These are phyloP conservation scores for Acyrthosiphon pisum DNA, from an alignment of 1,140 invertebrate genomes.

Conservation along the genomic window DNA sequence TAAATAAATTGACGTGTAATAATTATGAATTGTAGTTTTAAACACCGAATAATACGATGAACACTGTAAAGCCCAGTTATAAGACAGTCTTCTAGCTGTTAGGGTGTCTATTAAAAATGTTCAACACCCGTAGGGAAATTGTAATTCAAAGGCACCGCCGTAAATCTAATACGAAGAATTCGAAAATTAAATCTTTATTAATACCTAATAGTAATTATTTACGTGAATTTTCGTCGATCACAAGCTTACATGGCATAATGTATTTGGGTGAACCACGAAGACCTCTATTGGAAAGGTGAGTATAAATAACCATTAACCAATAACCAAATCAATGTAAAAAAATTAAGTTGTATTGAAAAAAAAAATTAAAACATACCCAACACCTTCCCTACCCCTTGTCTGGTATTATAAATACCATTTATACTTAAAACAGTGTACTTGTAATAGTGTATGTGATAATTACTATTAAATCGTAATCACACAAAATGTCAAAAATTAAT, in stretches of 20 bases:
- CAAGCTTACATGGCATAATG: conserved; percentile 53
- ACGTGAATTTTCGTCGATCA: conserved; percentile 52
- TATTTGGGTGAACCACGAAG: conserved; percentile 50
- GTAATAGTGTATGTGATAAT: not conserved
- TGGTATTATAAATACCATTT: not conserved
- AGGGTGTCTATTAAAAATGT: not conserved
- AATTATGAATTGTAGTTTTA: not conserved
- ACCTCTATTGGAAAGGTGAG: conserved; percentile 52
- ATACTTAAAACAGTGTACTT: accelerated
- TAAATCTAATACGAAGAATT: not conserved
- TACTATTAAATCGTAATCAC: too few relatives aligned
- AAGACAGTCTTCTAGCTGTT: not conserved
- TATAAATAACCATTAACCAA: not conserved
- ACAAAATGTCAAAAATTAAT: not conserved
- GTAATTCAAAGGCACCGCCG: not conserved
- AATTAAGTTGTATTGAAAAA: not conserved
- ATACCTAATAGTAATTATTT: not conserved
- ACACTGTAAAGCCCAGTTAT: not conserved
- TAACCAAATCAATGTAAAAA: not conserved
- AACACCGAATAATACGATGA: not conserved
- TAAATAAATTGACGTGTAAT: not conserved
- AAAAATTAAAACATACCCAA: not conserved
- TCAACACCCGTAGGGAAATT: not conserved
- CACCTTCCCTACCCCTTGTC: not conserved
- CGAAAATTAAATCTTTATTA: not conserved